A percentile compares a stretch with the other conserved stretches of the same genome.
Evolutionary conservation across 2,113 vertebrate species (phyloP).

Genomic region (Oxyruncus cristatus): DNA sequence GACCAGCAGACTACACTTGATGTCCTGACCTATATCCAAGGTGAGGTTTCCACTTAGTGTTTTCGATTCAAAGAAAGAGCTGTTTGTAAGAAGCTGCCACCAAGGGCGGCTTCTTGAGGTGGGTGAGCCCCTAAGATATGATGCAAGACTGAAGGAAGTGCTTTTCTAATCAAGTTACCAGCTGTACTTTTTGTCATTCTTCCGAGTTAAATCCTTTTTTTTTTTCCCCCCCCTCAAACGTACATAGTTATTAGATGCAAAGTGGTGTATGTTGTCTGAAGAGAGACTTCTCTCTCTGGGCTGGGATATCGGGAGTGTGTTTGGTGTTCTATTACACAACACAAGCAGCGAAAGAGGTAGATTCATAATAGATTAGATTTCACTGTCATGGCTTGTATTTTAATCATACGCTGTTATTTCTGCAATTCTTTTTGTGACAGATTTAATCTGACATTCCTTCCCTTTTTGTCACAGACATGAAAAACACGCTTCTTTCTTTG

Average conservation of each 20-base stretch:
- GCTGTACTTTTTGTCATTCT: not conserved
- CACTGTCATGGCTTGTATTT: not conserved
- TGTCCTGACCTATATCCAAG: constrained; percentile 7
- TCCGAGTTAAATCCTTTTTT: not conserved
- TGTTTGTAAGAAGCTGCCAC: not conserved
- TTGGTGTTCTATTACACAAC: not conserved
- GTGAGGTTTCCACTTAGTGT: not conserved
- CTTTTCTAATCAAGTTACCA: not conserved
- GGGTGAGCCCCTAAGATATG: not conserved
- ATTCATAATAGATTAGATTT: not conserved
- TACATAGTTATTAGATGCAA: not conserved
- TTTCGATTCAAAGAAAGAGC: not conserved
- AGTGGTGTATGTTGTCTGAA: not conserved
- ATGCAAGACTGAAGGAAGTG: not conserved
- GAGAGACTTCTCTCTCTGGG: not conserved
- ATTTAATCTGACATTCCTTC: not conserved
- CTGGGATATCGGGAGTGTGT: not conserved
- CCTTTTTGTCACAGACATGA: not conserved
- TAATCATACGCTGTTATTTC: not conserved
- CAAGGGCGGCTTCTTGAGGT: not conserved
- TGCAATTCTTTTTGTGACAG: not conserved
- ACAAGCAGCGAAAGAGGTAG: not conserved
- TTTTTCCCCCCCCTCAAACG: not conserved
- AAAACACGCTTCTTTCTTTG: not conserved
- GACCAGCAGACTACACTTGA: not conserved